These are phyloP conservation scores for Agrenia bidenticulata DNA, from an alignment of 2,888 invertebrate genomes.

Conservation along the genomic window DNA sequence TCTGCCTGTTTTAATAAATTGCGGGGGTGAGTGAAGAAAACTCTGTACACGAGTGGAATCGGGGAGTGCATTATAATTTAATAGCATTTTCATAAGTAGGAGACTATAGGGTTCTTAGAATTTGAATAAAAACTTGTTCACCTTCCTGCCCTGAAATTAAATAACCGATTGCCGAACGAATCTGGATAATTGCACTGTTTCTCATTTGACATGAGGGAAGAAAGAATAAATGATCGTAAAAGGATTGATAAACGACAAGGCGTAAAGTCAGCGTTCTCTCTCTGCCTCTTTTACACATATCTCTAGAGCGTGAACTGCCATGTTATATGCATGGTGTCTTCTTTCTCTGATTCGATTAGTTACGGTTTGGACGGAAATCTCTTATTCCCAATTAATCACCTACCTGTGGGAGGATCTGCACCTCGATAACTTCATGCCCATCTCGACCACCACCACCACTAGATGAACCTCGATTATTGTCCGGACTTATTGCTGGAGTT, in stretches of 20 bases:
- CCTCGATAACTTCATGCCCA: conserved; percentile 85
- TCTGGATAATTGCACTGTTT: conserved; percentile 3
- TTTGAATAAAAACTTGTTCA: conserved; percentile 18
- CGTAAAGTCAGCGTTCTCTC: neutral
- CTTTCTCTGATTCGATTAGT: conserved; percentile 4
- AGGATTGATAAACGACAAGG: conserved; percentile 9
- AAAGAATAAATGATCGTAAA: neutral
- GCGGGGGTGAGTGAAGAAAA: conserved; percentile 15
- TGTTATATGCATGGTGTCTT: neutral
- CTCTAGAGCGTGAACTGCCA: too few species aligned
- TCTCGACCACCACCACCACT: conserved; percentile 32
- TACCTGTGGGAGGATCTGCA: conserved; percentile 80
- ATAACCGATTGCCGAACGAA: conserved; percentile 5
- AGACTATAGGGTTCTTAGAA: neutral
- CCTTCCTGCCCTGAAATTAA: conserved; percentile 20
- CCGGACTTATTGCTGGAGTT: conserved; percentile 42
- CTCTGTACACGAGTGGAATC: neutral
- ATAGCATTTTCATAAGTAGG: conserved; percentile 1
- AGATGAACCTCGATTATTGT: conserved; percentile 40
- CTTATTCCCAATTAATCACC: conserved; percentile 12
- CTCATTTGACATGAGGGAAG: conserved; percentile 12
- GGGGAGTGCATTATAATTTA: neutral
- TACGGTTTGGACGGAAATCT: conserved; percentile 10
- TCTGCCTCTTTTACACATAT: too few species aligned
- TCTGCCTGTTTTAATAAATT: conserved; percentile 14